Evolutionary conservation across 2,888 invertebrate genomes (phyloP).

Genomic region (Ariolimax columbianus): DNA sequence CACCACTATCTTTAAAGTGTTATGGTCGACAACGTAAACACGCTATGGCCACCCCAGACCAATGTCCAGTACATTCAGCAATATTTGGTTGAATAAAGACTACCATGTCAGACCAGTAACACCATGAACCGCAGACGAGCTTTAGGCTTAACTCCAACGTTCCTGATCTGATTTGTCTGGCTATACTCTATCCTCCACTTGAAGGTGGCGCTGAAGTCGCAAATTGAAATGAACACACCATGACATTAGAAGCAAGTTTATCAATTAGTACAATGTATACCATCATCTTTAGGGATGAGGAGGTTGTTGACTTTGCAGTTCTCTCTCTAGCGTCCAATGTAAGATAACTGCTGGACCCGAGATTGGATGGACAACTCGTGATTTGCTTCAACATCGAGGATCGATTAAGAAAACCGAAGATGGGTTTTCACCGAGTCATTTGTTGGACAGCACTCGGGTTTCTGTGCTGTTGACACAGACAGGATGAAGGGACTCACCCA

Average conservation of each 20-base stretch:
- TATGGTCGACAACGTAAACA: not conserved
- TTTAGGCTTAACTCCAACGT: not conserved
- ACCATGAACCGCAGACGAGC: not conserved
- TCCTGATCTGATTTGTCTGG: slow-evolving; percentile 25
- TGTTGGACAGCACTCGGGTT: slow-evolving; percentile 33
- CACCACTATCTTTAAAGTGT: no score
- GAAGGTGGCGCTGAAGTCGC: not conserved
- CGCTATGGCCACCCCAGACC: not conserved
- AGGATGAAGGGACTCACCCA: slow-evolving; percentile 2
- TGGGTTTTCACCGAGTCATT: slow-evolving; percentile 42
- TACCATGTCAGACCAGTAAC: not conserved
- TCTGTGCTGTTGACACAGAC: slow-evolving; percentile 45
- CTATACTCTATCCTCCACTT: not conserved
- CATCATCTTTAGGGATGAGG: slow-evolving; percentile 23
- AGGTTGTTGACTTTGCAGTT: slow-evolving; percentile 37
- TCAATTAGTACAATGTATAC: slow-evolving; percentile 48
- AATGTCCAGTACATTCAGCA: not conserved
- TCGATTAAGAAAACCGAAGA: slow-evolving; percentile 50
- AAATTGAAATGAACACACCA: slow-evolving; percentile 51
- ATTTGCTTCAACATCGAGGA: slow-evolving; percentile 44
- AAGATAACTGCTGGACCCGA: slow-evolving; percentile 27
- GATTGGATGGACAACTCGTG: slow-evolving; percentile 22
- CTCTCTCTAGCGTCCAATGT: not conserved
- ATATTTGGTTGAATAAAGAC: not conserved
- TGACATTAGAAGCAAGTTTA: slow-evolving; percentile 51